Base-by-base conservation (phyloP, 2,113 vertebrate genomes). In the Crotalus helleri region DNA sequence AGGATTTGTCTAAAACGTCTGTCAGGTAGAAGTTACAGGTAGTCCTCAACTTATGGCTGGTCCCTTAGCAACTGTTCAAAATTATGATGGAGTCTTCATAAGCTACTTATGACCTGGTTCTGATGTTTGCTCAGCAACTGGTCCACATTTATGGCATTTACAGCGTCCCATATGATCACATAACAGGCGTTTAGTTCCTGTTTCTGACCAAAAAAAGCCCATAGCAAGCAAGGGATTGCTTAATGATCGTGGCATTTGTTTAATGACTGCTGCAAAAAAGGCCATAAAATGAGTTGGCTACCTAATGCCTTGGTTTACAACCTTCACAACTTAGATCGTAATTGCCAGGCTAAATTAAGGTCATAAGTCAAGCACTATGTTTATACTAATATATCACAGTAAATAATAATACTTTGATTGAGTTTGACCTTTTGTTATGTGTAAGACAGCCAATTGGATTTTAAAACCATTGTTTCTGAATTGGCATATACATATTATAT, bases 1-100 rank as follows among this genome's bases (percentile, higher is more conserved):
- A 64, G 89, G 69, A 95, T 81, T 88, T 92, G 29, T 23, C 92
- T 95, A 57, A n/a, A n/a, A 57, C 1, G 33, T 93, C 92, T 85
- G n/a, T 86, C 91, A 88, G 85, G 13, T 93, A 92, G 85, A 94
- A 93, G 6, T 81, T 44, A 81, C 5, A 69, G 13, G n/a, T 2
- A 15, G 4, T 69, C n/a, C 64, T 69, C n/a, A 69, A 33, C 33
- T 33, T 69, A 69, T 69, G 64, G 33, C 5, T 69, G 64, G 64
- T 33, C 64, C 33, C 12, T 69, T 33, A 69, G 64, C 64, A 29
- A 69, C 64, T 69, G 12, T n/a, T 69, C 12, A 69, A 15, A 69
- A 2, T 69, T 69, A 69, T 29, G n/a, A 12, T 2, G 29, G 11
- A 5, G 1, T 29, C 29, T n/a, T 24, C 61, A 69, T n/a, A 69